Evolutionary conservation across 2,113 vertebrate species (phyloP), one percentile per base, ranked within the genome.

Genomic region (Anoplopoma fimbria): DNA sequence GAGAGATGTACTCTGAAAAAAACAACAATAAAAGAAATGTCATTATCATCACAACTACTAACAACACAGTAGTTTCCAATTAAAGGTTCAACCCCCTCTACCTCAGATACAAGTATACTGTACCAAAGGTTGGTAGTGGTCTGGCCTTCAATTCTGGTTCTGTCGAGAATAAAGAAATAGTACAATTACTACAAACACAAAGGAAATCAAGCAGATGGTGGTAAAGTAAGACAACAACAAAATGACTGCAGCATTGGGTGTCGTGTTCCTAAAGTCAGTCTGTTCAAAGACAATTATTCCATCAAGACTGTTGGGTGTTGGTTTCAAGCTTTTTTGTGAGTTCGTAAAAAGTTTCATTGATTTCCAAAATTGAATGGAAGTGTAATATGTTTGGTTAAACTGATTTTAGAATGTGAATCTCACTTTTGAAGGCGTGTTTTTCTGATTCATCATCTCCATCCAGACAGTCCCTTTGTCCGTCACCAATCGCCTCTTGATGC

Each of bases 391-490:
- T 49, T 33, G 19, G 25, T 17, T 33, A 14, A 47, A 15, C 3
- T n/a, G 21, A n/a, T n/a, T 3, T 14, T 14, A 34, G 23, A 38
- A 25, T 25, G 33, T 40, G 47, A 33, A 1, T 45, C 58, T 85
- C 63, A 69, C 81, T 19, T 23, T 27, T 13, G 9, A 1, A 0
- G 5, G 0, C 3, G 34, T 25, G 34, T 69, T 29, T 64, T 4
- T 0, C 0, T 0, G 42, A 0, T 84, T 99, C 98, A 17, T 99
- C 98, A 4, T 96, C 96, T 49, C 96, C 97, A 0, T 95, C 95
- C 75, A 99, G 93, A 86, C 98, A 99, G 93, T 99, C 97, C 0
- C 91, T 9, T 63, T 97, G 95, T 17, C 92, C 89, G 8, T 99
- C 96, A 10, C 61, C 61, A 0, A 92, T 2, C 0, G 93, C 83